phyloP scores from a whole-genome alignment of 2,113 vertebrate genomes.

The Catharus minimus region DNA sequence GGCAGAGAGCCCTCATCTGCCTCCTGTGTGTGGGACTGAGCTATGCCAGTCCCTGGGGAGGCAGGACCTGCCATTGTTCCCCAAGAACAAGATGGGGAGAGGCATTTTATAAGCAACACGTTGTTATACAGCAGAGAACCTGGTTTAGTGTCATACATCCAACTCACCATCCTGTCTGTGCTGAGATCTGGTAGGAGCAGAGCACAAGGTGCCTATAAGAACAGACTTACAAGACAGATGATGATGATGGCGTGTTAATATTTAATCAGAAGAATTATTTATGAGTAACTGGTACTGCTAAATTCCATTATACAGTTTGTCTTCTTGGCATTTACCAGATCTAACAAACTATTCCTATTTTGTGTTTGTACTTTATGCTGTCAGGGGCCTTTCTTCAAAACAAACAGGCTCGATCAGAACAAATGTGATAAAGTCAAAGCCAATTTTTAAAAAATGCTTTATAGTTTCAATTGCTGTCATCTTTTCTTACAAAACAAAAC shows the following conservation, averaged over 20 bases:
- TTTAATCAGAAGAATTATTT: background rate
- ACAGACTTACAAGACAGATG: background rate
- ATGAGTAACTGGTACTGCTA: background rate
- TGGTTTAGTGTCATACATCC: background rate
- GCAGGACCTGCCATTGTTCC: background rate
- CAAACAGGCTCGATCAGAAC: background rate
- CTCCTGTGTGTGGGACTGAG: background rate
- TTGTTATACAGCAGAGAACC: background rate
- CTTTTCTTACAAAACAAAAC: background rate
- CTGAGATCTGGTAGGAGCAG: background rate
- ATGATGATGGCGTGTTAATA: background rate
- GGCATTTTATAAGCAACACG: background rate
- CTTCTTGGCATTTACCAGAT: background rate
- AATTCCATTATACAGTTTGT: background rate
- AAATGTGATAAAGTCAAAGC: background rate
- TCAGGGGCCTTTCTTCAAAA: background rate
- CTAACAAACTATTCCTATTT: background rate
- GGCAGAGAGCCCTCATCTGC: fast-evolving
- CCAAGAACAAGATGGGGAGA: fast-evolving
- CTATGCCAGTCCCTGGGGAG: background rate
- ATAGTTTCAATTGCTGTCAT: background rate
- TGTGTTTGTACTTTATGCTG: background rate
- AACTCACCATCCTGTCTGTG: background rate
- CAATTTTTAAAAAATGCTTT: background rate
- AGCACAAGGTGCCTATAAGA: background rate